A percentile compares a stretch with the other conserved stretches of the same genome.
phyloP scores from a whole-genome alignment of 2,888 invertebrate genomes.

The Mimachlamys varia region DNA sequence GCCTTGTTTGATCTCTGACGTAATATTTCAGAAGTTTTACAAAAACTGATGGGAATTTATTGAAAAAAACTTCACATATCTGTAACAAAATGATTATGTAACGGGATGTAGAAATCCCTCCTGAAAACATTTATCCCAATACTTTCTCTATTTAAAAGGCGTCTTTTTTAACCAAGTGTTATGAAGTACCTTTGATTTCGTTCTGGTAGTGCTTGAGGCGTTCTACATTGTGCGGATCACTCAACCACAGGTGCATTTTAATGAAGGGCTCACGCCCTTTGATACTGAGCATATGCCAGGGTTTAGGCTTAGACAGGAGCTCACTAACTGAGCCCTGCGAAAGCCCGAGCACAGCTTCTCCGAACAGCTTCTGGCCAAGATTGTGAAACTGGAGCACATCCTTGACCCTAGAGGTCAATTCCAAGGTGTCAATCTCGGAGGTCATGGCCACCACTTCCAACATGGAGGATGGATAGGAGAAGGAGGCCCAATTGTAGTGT shows the following conservation, averaged over 20 bases:
- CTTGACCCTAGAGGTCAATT: slow-evolving; percentile 97
- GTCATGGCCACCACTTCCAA: slow-evolving; percentile 98
- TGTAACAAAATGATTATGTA: no score
- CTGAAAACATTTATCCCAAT: neutral
- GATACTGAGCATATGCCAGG: slow-evolving; percentile 99
- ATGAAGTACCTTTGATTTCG: slow-evolving; percentile 79
- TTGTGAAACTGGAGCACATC: slow-evolving; percentile 98
- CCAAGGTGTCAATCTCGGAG: slow-evolving; percentile 97
- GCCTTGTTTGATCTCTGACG: no score
- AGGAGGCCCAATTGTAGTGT: slow-evolving; percentile 84
- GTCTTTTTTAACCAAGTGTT: neutral
- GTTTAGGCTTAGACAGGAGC: slow-evolving; percentile 97
- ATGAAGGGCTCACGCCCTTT: slow-evolving; percentile 92
- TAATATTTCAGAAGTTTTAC: no score
- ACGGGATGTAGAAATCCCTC: no score
- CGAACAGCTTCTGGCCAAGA: slow-evolving; percentile 98
- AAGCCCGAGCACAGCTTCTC: slow-evolving; percentile 97
- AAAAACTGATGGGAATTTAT: no score
- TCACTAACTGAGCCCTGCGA: slow-evolving; percentile 97
- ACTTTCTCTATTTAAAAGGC: neutral
- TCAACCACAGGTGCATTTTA: slow-evolving; percentile 93
- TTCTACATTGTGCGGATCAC: slow-evolving; percentile 97
- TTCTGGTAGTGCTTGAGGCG: slow-evolving; percentile 87
- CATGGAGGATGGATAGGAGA: slow-evolving; percentile 91
- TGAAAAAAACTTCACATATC: no score